Evolutionary conservation across 2,888 invertebrate genomes (phyloP).

Genomic region (Parnassius glacialis): DNA sequence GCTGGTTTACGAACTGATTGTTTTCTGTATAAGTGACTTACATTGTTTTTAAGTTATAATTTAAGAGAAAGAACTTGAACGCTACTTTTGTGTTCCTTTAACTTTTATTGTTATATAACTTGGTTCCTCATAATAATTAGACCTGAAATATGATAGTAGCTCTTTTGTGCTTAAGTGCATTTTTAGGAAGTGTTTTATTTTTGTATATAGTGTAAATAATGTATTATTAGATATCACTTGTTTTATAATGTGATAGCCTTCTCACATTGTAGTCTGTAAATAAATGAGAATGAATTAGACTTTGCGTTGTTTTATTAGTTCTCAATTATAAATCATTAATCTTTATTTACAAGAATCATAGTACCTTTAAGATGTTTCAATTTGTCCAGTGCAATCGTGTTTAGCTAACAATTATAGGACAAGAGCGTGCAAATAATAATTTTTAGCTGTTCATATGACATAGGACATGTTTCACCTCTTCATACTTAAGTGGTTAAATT

Average conservation of each 20-base stretch:
- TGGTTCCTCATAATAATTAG: slow-evolving; percentile 42
- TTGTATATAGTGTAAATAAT: slow-evolving; percentile 71
- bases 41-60: slow-evolving; percentile 50
- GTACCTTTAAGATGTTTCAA: no score
- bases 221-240: slow-evolving; percentile 52
- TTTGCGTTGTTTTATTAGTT: slow-evolving; percentile 38
- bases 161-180: slow-evolving; percentile 51
- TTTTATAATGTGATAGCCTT: slow-evolving; percentile 75
- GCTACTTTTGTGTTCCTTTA: slow-evolving; percentile 42
- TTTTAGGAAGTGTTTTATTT: slow-evolving; percentile 41
- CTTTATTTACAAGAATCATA: no score
- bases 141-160: slow-evolving; percentile 23
- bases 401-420: no score
- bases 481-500: no score
- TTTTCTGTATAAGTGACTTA: slow-evolving; percentile 40
- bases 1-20: slow-evolving; percentile 51
- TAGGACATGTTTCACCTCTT: no score
- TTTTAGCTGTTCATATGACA: no score
- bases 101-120: slow-evolving; percentile 39
- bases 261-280: slow-evolving; percentile 76
- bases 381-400: no score
- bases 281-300: slow-evolving; percentile 74
- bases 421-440: no score
- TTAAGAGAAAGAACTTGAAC: slow-evolving; percentile 39
- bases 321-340: not conserved